Conservation (phyloP, 2,113 vertebrate species). For the Dolichallabes microphthalmus region DNA sequence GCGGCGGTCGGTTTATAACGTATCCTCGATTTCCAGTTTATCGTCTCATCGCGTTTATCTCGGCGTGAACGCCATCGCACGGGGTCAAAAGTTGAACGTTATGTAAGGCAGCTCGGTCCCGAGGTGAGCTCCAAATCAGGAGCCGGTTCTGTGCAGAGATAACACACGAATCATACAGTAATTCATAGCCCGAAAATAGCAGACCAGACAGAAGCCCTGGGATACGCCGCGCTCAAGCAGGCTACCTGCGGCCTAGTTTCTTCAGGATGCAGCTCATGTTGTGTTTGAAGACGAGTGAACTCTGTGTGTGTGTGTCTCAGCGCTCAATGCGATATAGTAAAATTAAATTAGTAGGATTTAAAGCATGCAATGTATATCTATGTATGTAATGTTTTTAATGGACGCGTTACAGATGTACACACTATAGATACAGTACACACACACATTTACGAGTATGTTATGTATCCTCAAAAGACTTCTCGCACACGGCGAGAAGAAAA, state of each 20-base stretch:
- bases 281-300: background rate
- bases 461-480: too few relatives aligned
- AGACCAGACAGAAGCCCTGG: constrained; percentile 25
- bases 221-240: constrained; percentile 8
- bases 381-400: background rate
- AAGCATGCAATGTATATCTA: background rate
- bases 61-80: too few relatives aligned
- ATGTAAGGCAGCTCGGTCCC: constrained; percentile 18
- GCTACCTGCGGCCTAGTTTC: constrained; percentile 43
- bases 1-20: background rate
- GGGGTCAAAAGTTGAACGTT: constrained; percentile 22
- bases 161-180: constrained; percentile 44
- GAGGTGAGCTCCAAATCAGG: background rate
- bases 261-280: constrained; percentile 7
- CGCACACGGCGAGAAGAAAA: too few relatives aligned
- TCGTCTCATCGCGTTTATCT: too few relatives aligned
- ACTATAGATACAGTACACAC: background rate
- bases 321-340: background rate
- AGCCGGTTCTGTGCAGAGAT: background rate
- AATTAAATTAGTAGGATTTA: background rate
- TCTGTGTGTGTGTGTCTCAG: background rate
- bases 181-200: constrained; percentile 43
- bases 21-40: background rate
- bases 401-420: background rate
- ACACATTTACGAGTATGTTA: too few relatives aligned